Evolutionary conservation across 2,113 vertebrate species (phyloP), one percentile per base, ranked within the genome.

Genomic region (Forbesichthys agassizii): DNA sequence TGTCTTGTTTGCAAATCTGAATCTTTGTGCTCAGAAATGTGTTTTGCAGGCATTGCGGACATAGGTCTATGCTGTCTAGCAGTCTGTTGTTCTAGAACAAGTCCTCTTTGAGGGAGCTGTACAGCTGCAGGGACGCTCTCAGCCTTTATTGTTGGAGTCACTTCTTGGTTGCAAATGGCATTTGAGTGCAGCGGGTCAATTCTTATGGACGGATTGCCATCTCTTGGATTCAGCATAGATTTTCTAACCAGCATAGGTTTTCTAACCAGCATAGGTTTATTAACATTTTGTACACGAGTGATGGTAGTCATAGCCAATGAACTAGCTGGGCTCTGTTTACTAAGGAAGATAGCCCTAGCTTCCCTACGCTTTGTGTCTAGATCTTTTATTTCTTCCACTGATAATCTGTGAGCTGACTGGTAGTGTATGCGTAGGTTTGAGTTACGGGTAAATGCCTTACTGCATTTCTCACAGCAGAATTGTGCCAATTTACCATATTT

Each of bases 381-480:
- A 78, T 96, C 93, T 18, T 94, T 89, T 76, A 98, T 94, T 87
- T 98, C 95, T 66, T 97, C 92, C 18, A 90, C 89, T 0, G 95
- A 93, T 72, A 97, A 93, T 78, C 94, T 94, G 89, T 99, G 97
- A 57, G 94, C 92, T 16, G 95, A 88, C 48, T 93, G 93, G 83
- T 95, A 99, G 80, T 99, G 97, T 8, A 94, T 92, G 66, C 95
- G 93, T 55, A 98, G 96, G 82, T 98, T 99, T 18, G 97, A 98
- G 88, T 99, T 99, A 54, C 97, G 94, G 6, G 97, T 99, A 83
- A 98, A 99, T 0, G 95, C 92, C 91, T 98, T 99, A 36, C 86
- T 92, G 82, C 97, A 99, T 61, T 93, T 94, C 72, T 95, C 86
- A 85, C 97, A 99, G 81, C 93, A 94, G 84, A 97, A 99, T 0